Conservation (phyloP, 2,888 invertebrate genomes). For the Andrena bucephala region DNA sequence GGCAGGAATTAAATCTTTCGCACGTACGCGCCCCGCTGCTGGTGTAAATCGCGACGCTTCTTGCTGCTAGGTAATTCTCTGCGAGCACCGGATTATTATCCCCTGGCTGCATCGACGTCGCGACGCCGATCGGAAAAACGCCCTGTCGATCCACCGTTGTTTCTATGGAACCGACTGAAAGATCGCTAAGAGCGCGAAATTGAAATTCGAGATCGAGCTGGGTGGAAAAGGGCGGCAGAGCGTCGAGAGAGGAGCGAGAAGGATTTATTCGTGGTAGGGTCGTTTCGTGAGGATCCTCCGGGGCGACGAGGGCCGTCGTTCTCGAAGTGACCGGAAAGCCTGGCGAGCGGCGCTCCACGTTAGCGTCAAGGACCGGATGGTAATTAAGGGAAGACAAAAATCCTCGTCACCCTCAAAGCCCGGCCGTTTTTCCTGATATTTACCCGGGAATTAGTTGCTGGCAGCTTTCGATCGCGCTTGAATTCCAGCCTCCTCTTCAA, state of each 20-base stretch:
- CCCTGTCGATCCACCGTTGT: neutral
- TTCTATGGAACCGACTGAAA: too few relatives aligned
- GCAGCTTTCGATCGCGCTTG: slow-evolving; percentile 19
- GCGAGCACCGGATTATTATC: neutral
- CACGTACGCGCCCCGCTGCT: neutral
- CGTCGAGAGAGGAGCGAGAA: neutral
- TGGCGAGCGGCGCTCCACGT: slow-evolving; percentile 14
- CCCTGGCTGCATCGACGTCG: neutral
- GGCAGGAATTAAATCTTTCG: slow-evolving; percentile 59
- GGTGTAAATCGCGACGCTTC: slow-evolving; percentile 21
- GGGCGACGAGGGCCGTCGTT: neutral
- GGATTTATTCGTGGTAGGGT: slow-evolving; percentile 41
- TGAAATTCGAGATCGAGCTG: slow-evolving; percentile 14
- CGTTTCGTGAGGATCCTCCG: slow-evolving; percentile 19
- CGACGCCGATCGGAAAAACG: slow-evolving; percentile 13
- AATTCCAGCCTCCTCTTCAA: neutral
- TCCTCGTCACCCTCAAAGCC: slow-evolving; percentile 20
- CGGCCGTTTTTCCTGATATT: slow-evolving; percentile 22
- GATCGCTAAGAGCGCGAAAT: slow-evolving; percentile 15
- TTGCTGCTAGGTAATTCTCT: neutral
- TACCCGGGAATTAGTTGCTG: slow-evolving; percentile 42
- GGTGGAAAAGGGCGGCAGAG: too few relatives aligned
- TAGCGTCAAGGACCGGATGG: slow-evolving; percentile 30
- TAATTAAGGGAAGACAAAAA: slow-evolving; percentile 60
- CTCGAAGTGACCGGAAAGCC: slow-evolving; percentile 37